Percentiles rank a stretch among this genome's conserved stretches.
These are phyloP conservation scores for Drosophila sulfurigaster DNA, from an alignment of 1,140 invertebrate species.

Conservation along the genomic window DNA sequence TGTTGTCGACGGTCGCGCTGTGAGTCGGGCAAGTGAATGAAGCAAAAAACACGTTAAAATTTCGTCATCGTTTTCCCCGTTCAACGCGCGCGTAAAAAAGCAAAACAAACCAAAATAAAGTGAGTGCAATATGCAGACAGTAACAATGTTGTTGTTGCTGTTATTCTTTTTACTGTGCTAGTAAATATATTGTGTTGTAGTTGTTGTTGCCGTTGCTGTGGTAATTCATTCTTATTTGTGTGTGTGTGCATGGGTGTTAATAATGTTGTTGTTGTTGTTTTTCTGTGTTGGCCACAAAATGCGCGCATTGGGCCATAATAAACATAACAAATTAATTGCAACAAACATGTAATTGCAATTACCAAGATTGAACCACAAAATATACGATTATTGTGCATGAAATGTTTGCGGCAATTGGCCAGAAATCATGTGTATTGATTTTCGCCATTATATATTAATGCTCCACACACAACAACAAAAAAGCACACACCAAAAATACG, in stretches of 20 bases:
- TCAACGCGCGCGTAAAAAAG: constrained; percentile 62
- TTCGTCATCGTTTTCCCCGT: constrained; percentile 61
- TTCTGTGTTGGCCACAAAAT: constrained; percentile 47
- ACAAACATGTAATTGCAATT: constrained; percentile 70
- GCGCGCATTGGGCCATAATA: constrained; percentile 50
- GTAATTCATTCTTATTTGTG: background rate
- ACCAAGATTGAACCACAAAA: constrained; percentile 70
- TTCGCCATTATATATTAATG: constrained; percentile 75
- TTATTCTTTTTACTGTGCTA: constrained; percentile 9
- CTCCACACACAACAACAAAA: constrained; percentile 18
- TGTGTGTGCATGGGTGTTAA: constrained; percentile 3
- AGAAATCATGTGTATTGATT: constrained; percentile 74
- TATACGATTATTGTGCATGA: constrained; percentile 53
- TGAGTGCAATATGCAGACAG: constrained; percentile 60
- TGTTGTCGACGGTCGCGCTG: constrained; percentile 20
- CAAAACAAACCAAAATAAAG: constrained; percentile 65
- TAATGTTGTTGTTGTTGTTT: constrained; percentile 7
- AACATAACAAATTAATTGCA: constrained; percentile 73
- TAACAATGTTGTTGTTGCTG: constrained; percentile 26
- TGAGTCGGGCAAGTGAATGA: background rate
- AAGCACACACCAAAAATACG: constrained; percentile 7
- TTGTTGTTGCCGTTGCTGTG: constrained; percentile 7
- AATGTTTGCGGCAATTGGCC: constrained; percentile 57
- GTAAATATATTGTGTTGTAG: constrained; percentile 3
- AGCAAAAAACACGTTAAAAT: constrained; percentile 69